Percentiles rank a stretch among this genome's conserved stretches.
These are phyloP conservation scores for Pseudopipra pipra DNA, from an alignment of 2,113 vertebrate genomes.

Conservation along the genomic window DNA sequence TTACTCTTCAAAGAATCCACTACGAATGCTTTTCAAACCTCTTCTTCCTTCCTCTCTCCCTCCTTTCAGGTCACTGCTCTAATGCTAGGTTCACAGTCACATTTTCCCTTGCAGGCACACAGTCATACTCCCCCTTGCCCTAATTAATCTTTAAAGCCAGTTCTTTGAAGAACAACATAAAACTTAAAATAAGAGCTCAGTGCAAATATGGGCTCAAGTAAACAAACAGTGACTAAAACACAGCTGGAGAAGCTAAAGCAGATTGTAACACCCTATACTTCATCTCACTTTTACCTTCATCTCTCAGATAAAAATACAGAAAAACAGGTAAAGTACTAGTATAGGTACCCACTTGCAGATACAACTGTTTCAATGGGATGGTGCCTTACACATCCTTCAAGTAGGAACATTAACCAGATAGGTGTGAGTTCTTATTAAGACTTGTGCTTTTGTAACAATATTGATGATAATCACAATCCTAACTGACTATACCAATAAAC, in stretches of 20 bases:
- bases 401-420: background rate
- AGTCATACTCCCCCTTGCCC: background rate
- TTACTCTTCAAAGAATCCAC: constrained; percentile 39
- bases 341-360: background rate
- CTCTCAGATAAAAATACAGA: background rate
- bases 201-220: background rate
- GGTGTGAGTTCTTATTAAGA: background rate
- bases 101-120: constrained; percentile 47
- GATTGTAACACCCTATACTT: background rate
- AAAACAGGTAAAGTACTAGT: background rate
- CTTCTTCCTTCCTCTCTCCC: constrained; percentile 12
- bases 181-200: background rate
- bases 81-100: constrained; percentile 31
- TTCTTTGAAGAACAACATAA: constrained; percentile 28
- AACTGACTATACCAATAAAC: background rate
- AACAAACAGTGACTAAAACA: background rate
- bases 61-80: constrained; percentile 60
- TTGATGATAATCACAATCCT: background rate
- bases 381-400: background rate
- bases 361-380: background rate
- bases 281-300: background rate
- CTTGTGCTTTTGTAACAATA: background rate
- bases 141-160: constrained; percentile 62
- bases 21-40: background rate
- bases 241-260: background rate